phyloP scores from a whole-genome alignment of 2,888 invertebrate species.

The Steromphala cineraria region DNA sequence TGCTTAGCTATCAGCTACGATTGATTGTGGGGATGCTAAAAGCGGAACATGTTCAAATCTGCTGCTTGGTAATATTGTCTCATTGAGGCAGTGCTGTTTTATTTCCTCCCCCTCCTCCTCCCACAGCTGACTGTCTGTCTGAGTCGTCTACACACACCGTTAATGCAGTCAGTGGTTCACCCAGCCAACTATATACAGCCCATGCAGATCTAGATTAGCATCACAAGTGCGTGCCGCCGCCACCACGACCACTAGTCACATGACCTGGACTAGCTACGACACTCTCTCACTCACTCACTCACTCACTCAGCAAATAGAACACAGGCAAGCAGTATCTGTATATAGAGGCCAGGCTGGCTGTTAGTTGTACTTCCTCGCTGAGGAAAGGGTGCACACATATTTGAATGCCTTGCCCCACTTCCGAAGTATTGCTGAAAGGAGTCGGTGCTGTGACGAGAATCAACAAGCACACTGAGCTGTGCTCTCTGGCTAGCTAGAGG shows the following conservation, averaged over 20 bases:
- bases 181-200: neutral
- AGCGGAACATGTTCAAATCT: no score
- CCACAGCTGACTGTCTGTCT: no score
- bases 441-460: neutral
- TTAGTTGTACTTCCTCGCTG: neutral
- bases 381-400: slow-evolving; percentile 15
- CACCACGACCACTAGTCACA: slow-evolving; percentile 8
- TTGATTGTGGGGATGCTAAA: no score
- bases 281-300: neutral
- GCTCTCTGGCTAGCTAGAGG: no score
- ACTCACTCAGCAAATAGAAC: neutral
- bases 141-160: no score
- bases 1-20: no score
- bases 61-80: no score
- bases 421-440: neutral
- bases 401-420: slow-evolving; percentile 17
- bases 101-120: no score
- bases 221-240: slow-evolving; percentile 15
- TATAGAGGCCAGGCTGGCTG: neutral
- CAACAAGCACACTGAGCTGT: no score
- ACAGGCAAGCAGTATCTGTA: neutral
- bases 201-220: slow-evolving; percentile 1
- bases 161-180: neutral
- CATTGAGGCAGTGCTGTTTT: no score
- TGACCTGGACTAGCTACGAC: slow-evolving; percentile 6